phyloP scores from a whole-genome alignment of 2,888 invertebrate species.

The Lasioglossum marginatum region DNA sequence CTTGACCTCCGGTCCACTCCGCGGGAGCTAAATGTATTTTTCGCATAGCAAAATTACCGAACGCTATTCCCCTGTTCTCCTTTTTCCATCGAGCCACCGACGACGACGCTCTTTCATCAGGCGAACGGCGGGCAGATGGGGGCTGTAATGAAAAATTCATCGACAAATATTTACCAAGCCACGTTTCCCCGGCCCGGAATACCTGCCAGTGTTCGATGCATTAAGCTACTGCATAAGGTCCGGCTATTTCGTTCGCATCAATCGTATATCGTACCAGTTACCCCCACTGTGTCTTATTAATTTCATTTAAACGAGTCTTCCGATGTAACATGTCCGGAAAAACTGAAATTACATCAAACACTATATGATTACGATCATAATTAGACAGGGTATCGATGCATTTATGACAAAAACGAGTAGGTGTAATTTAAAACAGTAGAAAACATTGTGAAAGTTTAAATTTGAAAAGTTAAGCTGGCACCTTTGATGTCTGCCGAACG shows the following conservation, averaged over 20 bases:
- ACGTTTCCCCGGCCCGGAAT: background rate
- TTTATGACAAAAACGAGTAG: no score
- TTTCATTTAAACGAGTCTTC: background rate
- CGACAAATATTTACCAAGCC: conserved; percentile 1
- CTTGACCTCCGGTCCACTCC: conserved; percentile 33
- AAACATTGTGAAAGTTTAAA: no score
- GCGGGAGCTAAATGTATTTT: conserved; percentile 20
- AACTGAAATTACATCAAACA: no score
- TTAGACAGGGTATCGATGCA: no score
- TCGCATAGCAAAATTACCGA: conserved; percentile 25
- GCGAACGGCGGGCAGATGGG: background rate
- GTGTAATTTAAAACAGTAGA: no score
- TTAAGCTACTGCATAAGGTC: background rate
- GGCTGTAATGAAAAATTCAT: conserved; percentile 29
- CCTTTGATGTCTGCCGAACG: no score
- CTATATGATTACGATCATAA: no score
- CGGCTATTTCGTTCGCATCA: background rate
- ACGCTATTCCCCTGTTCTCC: background rate
- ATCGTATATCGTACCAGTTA: background rate
- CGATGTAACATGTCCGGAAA: background rate
- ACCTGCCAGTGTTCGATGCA: background rate
- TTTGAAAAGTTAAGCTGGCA: no score
- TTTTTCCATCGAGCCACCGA: background rate
- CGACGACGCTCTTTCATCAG: background rate
- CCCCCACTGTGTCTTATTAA: background rate